These are phyloP conservation scores for Maccullochella peelii DNA, from an alignment of 2,113 vertebrate genomes.

Conservation along the genomic window DNA sequence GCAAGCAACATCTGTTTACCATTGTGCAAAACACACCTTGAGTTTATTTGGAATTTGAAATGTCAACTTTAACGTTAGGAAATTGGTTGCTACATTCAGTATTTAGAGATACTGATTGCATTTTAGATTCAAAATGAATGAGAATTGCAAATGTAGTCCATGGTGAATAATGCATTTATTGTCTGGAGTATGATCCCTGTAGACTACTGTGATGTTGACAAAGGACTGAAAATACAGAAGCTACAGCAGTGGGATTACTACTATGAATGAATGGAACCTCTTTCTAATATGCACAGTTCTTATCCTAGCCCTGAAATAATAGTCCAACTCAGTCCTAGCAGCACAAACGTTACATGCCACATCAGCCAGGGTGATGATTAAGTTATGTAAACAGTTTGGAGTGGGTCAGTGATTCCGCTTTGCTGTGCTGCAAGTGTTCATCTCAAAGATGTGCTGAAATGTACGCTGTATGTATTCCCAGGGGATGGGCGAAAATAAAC, in stretches of 20 bases:
- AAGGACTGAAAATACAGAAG: conserved; percentile 60
- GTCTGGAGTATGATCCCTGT: conserved; percentile 34
- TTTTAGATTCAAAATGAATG: conserved; percentile 68
- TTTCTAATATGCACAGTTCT: conserved; percentile 42
- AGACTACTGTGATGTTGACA: conserved; percentile 28
- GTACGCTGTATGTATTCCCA: conserved; percentile 53
- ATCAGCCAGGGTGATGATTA: conserved; percentile 76
- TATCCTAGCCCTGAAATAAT: conserved; percentile 45
- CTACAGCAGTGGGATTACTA: conserved; percentile 21
- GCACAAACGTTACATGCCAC: conserved; percentile 69
- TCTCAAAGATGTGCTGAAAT: conserved; percentile 78
- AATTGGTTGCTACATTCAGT: conserved; percentile 51
- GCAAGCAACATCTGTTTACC: conserved; percentile 67
- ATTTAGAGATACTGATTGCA: conserved; percentile 72
- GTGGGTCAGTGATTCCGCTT: conserved; percentile 59
- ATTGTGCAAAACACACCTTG: conserved; percentile 40
- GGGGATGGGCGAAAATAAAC: conserved; percentile 59
- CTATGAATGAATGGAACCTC: conserved; percentile 37
- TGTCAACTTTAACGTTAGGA: conserved; percentile 58
- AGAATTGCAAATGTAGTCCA: conserved; percentile 62
- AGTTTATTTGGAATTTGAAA: conserved; percentile 65
- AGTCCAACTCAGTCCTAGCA: conserved; percentile 44
- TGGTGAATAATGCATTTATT: conserved; percentile 65
- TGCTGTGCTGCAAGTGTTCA: conserved; percentile 49
- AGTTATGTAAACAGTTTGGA: conserved; percentile 79